Evolutionary conservation across 2,888 invertebrate species (phyloP).

Genomic region (Cephonodes hylas): DNA sequence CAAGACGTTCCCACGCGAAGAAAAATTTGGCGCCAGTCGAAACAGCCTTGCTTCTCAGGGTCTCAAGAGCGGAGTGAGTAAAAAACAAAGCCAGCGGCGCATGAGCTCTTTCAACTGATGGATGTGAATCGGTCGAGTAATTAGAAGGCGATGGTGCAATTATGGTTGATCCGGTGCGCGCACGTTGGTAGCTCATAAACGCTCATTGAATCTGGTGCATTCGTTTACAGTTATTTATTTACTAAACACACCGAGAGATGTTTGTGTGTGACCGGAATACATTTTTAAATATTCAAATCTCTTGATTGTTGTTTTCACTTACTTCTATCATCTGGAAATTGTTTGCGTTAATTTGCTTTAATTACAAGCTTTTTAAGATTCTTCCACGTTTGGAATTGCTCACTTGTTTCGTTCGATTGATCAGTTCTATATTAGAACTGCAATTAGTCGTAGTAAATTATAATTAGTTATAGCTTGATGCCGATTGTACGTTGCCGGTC

Average conservation of each 20-base stretch:
- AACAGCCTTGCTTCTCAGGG: constrained; percentile 27
- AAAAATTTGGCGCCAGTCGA: constrained; percentile 24
- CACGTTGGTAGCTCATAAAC: background rate
- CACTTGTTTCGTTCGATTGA: background rate
- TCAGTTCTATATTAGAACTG: background rate
- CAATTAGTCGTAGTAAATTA: background rate
- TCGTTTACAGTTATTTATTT: background rate
- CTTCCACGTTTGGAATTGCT: too few species aligned
- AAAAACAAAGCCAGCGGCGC: constrained; percentile 38
- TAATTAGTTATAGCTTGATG: background rate
- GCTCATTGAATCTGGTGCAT: background rate
- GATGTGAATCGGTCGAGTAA: constrained; percentile 40
- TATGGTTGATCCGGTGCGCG: constrained; percentile 35
- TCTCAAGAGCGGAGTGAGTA: constrained; percentile 36
- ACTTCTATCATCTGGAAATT: background rate
- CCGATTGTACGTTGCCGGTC: background rate
- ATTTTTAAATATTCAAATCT: background rate
- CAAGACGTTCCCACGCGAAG: constrained; percentile 39
- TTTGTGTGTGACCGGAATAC: background rate
- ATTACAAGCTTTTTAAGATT: too few species aligned
- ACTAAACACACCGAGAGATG: background rate
- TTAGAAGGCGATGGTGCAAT: constrained; percentile 53
- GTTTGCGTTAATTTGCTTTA: background rate
- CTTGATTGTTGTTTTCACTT: background rate
- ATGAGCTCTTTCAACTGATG: constrained; percentile 40